Conservation (phyloP, 2,888 invertebrate genomes). For the Lepidochrysops patricia region DNA sequence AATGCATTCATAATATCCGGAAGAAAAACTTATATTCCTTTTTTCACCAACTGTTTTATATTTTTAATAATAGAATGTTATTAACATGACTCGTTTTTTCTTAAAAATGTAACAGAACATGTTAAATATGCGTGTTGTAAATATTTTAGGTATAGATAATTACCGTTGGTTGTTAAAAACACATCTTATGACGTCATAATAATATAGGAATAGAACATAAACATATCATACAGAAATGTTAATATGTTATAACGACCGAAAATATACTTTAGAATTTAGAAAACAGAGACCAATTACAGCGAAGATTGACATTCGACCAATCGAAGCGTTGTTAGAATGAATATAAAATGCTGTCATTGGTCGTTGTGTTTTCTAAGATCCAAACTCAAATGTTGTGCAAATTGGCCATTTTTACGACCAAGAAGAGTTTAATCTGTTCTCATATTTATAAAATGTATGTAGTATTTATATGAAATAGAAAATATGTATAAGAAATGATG, state of each 20-base stretch:
- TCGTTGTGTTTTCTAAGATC: neutral
- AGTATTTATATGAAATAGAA: neutral
- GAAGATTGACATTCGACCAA: neutral
- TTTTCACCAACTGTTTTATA: neutral
- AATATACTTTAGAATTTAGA: slow-evolving; percentile 13
- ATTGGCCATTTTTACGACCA: neutral
- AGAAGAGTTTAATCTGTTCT: neutral
- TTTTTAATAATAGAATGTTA: neutral
- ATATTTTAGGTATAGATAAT: slow-evolving; percentile 39
- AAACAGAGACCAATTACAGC: neutral
- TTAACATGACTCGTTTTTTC: neutral
- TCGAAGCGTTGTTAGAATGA: too few relatives aligned
- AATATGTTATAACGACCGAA: slow-evolving; percentile 30
- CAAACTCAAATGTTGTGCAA: neutral
- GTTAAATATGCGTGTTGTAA: slow-evolving; percentile 28
- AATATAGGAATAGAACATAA: slow-evolving; percentile 63
- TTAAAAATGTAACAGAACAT: neutral
- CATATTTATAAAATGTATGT: neutral
- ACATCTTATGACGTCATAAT: slow-evolving; percentile 52
- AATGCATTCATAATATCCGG: neutral
- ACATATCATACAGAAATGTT: slow-evolving; percentile 61
- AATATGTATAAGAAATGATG: neutral
- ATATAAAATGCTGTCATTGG: neutral
- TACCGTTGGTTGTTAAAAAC: slow-evolving; percentile 43
- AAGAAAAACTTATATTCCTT: neutral